Conservation (phyloP, 2,113 vertebrate species). For the Loxodonta africana region DNA sequence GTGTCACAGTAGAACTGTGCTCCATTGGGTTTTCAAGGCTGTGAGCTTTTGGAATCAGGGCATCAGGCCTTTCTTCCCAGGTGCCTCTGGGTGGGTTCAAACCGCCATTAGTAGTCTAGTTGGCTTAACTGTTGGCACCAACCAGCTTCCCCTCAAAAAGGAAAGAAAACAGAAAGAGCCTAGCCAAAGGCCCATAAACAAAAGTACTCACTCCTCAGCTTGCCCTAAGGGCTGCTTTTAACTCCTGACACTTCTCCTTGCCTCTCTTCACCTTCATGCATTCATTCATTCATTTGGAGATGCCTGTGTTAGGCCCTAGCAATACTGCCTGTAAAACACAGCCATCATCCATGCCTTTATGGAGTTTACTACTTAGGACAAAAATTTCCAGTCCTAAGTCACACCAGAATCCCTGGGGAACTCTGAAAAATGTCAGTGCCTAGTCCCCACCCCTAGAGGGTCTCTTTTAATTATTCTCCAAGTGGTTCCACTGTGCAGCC, state of each 20-base stretch:
- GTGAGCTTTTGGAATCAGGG: background rate
- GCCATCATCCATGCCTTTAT: too few relatives aligned
- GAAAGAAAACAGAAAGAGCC: background rate
- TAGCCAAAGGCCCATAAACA: background rate
- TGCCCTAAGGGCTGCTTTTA: background rate
- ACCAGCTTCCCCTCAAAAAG: background rate
- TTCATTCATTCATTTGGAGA: background rate
- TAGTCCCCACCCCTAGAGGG: background rate
- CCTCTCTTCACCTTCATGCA: background rate
- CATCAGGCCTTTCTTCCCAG: background rate
- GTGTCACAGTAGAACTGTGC: background rate
- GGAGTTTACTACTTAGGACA: background rate
- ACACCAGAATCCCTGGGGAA: background rate
- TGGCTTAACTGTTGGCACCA: background rate
- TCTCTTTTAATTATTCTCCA: background rate
- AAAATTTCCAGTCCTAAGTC: background rate
- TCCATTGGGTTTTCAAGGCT: background rate
- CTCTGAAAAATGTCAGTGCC: background rate
- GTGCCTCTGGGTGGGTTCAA: background rate
- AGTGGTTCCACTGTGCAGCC: background rate
- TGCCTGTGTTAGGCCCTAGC: background rate
- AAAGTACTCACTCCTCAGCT: fast-evolving
- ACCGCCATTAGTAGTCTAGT: background rate
- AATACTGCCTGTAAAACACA: background rate
- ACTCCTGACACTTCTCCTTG: background rate